A percentile compares a stretch with the other conserved stretches of the same genome.
Evolutionary conservation across 2,888 invertebrate species (phyloP).

Genomic region (Tortrix viridana): DNA sequence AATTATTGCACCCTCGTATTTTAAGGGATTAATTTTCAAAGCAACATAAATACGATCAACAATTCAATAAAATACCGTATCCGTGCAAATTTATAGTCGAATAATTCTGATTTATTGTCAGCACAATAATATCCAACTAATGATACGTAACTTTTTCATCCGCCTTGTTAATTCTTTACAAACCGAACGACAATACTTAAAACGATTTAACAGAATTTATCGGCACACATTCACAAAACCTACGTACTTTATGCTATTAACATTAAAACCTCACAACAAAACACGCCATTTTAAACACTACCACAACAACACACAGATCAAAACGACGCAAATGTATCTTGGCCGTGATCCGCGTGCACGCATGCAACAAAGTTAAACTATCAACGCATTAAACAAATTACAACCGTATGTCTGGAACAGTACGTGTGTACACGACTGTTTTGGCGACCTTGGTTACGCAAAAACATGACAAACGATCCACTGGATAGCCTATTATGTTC

Average conservation of each 20-base stretch:
- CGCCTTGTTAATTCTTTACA: conserved; percentile 51
- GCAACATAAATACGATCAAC: conserved; percentile 31
- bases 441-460: conserved; percentile 44
- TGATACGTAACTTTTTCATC: conserved; percentile 53
- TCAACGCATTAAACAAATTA: conserved; percentile 14
- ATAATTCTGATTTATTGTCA: conserved; percentile 26
- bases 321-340: conserved; percentile 4
- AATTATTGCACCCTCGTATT: conserved; percentile 20
- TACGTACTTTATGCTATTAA: conserved; percentile 32
- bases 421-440: conserved; percentile 35
- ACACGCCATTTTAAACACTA: conserved; percentile 6
- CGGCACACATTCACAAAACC: conserved; percentile 53
- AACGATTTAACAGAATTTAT: conserved; percentile 61
- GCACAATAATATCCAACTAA: conserved; percentile 43
- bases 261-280: neutral
- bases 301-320: neutral
- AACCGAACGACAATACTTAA: conserved; percentile 56
- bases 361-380: conserved; percentile 9
- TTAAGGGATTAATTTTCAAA: conserved; percentile 28
- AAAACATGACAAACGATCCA: conserved; percentile 75
- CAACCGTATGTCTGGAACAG: conserved; percentile 32
- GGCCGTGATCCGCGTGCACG: conserved; percentile 28
- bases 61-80: conserved; percentile 12
- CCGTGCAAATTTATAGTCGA: conserved; percentile 12
- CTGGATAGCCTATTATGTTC: conserved; percentile 76